phyloP scores from a whole-genome alignment of 2,797 vertebrate genomes.

The Enteromius unitaeniatus region DNA sequence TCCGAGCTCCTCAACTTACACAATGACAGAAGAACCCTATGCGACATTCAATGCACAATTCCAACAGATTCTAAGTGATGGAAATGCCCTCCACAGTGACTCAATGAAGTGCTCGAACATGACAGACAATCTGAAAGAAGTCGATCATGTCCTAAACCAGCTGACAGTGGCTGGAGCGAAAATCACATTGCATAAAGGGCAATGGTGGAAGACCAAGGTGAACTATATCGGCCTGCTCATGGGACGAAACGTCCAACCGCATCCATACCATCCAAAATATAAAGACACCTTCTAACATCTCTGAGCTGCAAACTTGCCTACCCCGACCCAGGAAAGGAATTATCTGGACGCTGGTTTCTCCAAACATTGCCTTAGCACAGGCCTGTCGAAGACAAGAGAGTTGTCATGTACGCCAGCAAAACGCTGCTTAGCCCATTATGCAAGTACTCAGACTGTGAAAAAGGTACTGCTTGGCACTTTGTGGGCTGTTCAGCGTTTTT shows the following conservation, averaged over 20 bases:
- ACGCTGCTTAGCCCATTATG: neutral
- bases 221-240: conserved; percentile 43
- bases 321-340: no score
- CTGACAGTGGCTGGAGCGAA: conserved; percentile 25
- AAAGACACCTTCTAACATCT: neutral
- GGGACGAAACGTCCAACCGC: rapidly evolving
- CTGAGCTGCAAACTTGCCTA: neutral
- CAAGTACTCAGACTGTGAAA: conserved; percentile 16
- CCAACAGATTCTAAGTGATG: neutral
- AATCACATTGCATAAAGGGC: conserved; percentile 28
- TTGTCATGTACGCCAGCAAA: neutral
- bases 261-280: conserved; percentile 10
- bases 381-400: neutral
- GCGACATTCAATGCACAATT: neutral
- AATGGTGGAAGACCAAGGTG: conserved; percentile 46
- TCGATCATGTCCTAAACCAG: conserved; percentile 37
- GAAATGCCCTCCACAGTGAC: no score
- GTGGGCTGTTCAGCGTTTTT: neutral
- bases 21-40: neutral
- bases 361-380: no score
- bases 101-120: neutral
- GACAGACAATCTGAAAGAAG: conserved; percentile 16
- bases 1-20: no score
- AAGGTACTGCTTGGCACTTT: no score
- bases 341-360: no score